phyloP scores from a whole-genome alignment of 2,113 vertebrate genomes.

The Semicossyphus pulcher region DNA sequence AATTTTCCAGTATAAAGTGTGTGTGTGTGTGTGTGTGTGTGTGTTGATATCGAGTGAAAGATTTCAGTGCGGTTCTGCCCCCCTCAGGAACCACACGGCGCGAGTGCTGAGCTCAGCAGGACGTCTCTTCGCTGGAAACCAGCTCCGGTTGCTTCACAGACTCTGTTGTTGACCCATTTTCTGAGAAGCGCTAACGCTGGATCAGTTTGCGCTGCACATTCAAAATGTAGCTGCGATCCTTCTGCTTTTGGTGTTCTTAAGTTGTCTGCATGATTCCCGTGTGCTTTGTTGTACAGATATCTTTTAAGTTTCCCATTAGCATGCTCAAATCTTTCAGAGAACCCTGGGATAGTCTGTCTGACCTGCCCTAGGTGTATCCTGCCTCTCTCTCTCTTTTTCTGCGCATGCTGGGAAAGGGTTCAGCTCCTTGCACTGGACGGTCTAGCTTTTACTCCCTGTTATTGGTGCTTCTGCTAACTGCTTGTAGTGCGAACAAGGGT shows the following conservation, averaged over 20 bases:
- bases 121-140: background rate
- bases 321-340: no score
- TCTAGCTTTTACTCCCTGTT: no score
- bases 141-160: constrained; percentile 5
- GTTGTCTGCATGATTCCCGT: background rate
- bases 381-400: no score
- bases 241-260: background rate
- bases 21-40: background rate
- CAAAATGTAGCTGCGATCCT: background rate
- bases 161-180: constrained; percentile 24
- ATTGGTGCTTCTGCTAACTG: no score
- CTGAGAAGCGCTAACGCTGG: background rate
- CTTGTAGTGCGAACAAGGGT: no score
- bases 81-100: background rate
- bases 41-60: background rate
- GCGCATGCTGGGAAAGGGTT: no score
- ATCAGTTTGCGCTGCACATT: background rate
- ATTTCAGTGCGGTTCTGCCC: background rate
- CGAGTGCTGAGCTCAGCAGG: constrained; percentile 23
- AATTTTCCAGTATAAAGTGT: background rate
- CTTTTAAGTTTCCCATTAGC: no score
- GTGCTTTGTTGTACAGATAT: no score
- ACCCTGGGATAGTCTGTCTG: no score
- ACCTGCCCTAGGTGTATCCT: no score
- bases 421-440: no score